These are phyloP conservation scores for Dasysyrphus albostriatus DNA, from an alignment of 2,888 invertebrate species.

Conservation along the genomic window DNA sequence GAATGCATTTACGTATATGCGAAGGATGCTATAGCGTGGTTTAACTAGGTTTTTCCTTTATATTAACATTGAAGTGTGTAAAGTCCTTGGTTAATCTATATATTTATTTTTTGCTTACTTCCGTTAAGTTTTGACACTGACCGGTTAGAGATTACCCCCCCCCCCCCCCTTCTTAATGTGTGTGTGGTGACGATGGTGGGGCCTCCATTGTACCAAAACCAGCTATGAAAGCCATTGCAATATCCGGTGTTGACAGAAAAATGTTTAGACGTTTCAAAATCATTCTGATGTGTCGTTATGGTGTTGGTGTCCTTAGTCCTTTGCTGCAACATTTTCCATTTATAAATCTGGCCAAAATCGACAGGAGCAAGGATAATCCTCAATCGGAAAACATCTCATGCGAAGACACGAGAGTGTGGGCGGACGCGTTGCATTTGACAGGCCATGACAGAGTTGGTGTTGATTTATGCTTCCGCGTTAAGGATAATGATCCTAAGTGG, in stretches of 20 bases:
- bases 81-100: conserved; percentile 47
- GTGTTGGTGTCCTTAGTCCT: background rate
- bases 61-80: conserved; percentile 27
- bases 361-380: conserved; percentile 55
- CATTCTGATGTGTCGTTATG: conserved; percentile 4
- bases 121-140: conserved; percentile 60
- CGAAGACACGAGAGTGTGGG: background rate
- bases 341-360: conserved; percentile 54
- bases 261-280: conserved; percentile 61
- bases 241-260: conserved; percentile 70
- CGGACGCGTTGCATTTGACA: conserved; percentile 38
- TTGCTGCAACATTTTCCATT: conserved; percentile 15
- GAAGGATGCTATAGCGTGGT: conserved; percentile 15
- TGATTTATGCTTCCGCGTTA: conserved; percentile 67
- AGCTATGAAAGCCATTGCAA: conserved; percentile 47
- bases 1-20: conserved; percentile 43
- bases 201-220: background rate
- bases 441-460: conserved; percentile 52
- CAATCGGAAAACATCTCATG: conserved; percentile 27
- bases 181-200: background rate
- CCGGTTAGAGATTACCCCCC: conserved; percentile 38
- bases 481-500: conserved; percentile 67
- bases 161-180: no score
- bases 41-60: conserved; percentile 17
- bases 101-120: conserved; percentile 27